Percentiles rank a stretch among this genome's conserved stretches.
Conservation (phyloP, 2,797 vertebrate genomes). For the Micrastur ruficollis region DNA sequence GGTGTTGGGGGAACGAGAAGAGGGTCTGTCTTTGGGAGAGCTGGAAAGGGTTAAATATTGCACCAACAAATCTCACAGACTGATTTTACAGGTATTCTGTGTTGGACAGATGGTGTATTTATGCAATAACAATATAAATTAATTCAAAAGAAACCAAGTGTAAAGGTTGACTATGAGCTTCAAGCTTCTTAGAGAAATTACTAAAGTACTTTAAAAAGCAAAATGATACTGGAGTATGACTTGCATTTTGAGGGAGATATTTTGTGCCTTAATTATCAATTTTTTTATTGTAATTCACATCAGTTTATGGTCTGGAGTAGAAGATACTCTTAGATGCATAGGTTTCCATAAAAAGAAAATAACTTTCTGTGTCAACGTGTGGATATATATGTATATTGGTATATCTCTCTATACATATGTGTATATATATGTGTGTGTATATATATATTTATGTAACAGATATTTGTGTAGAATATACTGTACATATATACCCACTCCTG, state of each 20-base stretch:
- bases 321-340: conserved; percentile 30
- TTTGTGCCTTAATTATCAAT: conserved; percentile 44
- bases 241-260: conserved; percentile 57
- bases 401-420: conserved; percentile 73
- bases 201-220: background rate
- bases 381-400: conserved; percentile 73
- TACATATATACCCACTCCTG: conserved; percentile 76
- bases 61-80: conserved; percentile 44
- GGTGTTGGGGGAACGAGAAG: conserved; percentile 20
- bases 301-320: conserved; percentile 28
- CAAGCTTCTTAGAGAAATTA: conserved; percentile 16
- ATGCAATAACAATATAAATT: conserved; percentile 35
- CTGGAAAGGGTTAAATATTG: conserved; percentile 78
- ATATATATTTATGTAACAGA: conserved; percentile 74
- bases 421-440: conserved; percentile 64
- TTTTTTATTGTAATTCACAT: conserved; percentile 44
- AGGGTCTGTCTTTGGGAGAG: conserved; percentile 65
- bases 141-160: conserved; percentile 49
- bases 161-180: conserved; percentile 51
- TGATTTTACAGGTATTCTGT: conserved; percentile 45
- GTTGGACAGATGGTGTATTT: conserved; percentile 60
- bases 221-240: background rate
- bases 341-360: background rate
- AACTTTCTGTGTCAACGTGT: conserved; percentile 38
- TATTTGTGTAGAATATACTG: conserved; percentile 71